Evolutionary conservation across 2,113 vertebrate species (phyloP), one percentile per base, ranked within the genome.

Genomic region (Paracyprichromis sp.): DNA sequence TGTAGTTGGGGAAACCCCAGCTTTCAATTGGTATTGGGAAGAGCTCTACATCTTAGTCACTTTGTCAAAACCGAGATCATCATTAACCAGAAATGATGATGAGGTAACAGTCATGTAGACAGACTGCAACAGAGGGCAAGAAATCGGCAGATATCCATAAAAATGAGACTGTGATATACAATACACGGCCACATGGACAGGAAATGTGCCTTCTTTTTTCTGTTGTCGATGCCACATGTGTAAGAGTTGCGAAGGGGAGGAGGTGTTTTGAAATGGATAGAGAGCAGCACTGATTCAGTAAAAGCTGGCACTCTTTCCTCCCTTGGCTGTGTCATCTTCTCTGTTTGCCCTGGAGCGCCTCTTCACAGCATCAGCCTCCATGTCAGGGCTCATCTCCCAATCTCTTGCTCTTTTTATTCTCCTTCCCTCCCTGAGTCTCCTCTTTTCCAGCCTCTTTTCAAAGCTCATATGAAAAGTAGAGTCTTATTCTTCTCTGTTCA

Each of bases 371-470:
- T 91, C 92, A 87, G 76, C 87, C 91, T 84, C 84, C 52, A 26
- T 90, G 89, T 93, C 92, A 71, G 83, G 66, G 50, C 90, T 90
- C 82, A 92, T 93, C 89, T 92, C 88, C 50, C 86, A 57, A 87
- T 87, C 90, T 91, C 66, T 40, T 52, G 54, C 89, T 89, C 83
- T 92, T 82, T 88, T 85, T 45, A 73, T 88, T 83, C 31, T 52
- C 57, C 2, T 47, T 16, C 36, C 80, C 50, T 84, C 43, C 80
- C 43, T 3, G 3, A 73, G 34, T 66, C n/a, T 3, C 2, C 13
- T 88, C 61, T 80, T 90, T 82, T 13, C 9, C 59, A 80, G 86
- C 78, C 54, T 83, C 12, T 21, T 54, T 84, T 69, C 57, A 89
- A 88, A 90, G 87, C 90, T 90, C 82, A 84, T 9, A 19, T 66